Evolutionary conservation across 37 sponge, comb jelly and placozoan genomes (phyloP), one percentile per base, ranked within the genome.

Genomic region (Aplysina aerophoba): DNA sequence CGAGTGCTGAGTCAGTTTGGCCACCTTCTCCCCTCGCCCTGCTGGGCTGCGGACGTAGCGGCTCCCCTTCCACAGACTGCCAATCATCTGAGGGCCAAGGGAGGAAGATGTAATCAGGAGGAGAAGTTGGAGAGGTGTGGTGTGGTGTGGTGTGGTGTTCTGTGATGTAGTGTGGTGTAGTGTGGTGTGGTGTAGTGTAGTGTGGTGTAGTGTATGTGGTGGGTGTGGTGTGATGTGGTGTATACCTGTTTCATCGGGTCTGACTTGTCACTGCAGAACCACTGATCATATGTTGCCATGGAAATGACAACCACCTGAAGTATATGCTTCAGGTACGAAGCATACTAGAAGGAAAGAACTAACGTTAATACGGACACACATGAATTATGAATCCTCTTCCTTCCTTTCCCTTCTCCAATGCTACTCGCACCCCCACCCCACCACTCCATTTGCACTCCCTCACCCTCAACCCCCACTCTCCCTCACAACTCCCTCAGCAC

Each of bases 261-360:
- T 4, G 63, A 83, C 44, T 81, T 89, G 64, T 69, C 79, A 27
- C 80, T 63, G 31, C 50, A 59, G 63, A 87, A 88, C 86, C 94
- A 92, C 19, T 86, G 50, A 67, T 92, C 92, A 73, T 94, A 94
- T 25, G 97, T 89, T 11, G 92, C 97, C 97, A 96, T 96, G 21
- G 68, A 86, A 28, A 96, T 65, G 0, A 73, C 85, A 20, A 96
- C 54, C 63, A 82, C 83, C 77, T 93, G 84, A 6, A 96, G 73
- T 4, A 93, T 19, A 0, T 75, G 85, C 73, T 58, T 86, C 81
- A 93, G 59, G 11, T 62, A 53, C 19, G 85, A 21, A 34, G 89
- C 20, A 71, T 95, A 95, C 96, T 95, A 71, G 17, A 84, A 63
- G 22, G n/a, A 35, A 77, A 30, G 58, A 1, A n/a, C n/a, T n/a